These are phyloP conservation scores for Eucera pruinosa DNA, from an alignment of 2,888 invertebrate genomes.

Conservation along the genomic window DNA sequence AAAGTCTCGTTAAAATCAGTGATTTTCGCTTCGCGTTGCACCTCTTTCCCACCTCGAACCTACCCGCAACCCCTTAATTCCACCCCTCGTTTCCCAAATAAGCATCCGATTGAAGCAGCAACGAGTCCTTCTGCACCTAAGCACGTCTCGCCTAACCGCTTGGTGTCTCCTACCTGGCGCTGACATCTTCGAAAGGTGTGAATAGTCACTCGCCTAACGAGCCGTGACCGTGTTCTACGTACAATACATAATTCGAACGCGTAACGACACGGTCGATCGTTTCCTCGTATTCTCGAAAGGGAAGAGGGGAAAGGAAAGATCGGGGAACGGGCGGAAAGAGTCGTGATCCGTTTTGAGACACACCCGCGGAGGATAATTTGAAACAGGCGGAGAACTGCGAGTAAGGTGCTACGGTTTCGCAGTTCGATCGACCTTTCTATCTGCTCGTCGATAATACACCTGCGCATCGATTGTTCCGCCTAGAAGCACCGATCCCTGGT, in stretches of 20 bases:
- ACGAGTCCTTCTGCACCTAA: no score
- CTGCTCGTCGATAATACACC: conserved; percentile 54
- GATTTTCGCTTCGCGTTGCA: no score
- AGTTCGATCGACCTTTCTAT: conserved; percentile 68
- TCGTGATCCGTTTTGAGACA: conserved; percentile 49
- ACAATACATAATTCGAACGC: conserved; percentile 4
- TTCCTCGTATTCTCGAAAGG: background rate
- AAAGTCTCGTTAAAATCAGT: no score
- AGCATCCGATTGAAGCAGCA: no score
- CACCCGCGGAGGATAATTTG: conserved; percentile 53
- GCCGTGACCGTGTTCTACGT: no score
- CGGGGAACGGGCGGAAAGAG: conserved; percentile 29
- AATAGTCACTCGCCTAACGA: conserved; percentile 34
- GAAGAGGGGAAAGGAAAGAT: no score
- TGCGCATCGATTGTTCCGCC: conserved; percentile 53
- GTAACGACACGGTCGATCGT: conserved; percentile 16
- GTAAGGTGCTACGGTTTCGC: conserved; percentile 58
- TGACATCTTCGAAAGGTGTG: conserved; percentile 5
- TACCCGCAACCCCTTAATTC: no score
- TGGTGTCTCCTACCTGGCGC: no score
- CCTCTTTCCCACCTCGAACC: no score
- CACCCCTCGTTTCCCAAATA: no score
- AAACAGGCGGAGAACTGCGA: conserved; percentile 32
- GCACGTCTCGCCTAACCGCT: no score
- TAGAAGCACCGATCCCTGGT: conserved; percentile 13